A percentile compares a stretch with the other conserved stretches of the same genome.
These are phyloP conservation scores for Vulpes lagopus DNA, from an alignment of 2,113 vertebrate species.

Conservation along the genomic window DNA sequence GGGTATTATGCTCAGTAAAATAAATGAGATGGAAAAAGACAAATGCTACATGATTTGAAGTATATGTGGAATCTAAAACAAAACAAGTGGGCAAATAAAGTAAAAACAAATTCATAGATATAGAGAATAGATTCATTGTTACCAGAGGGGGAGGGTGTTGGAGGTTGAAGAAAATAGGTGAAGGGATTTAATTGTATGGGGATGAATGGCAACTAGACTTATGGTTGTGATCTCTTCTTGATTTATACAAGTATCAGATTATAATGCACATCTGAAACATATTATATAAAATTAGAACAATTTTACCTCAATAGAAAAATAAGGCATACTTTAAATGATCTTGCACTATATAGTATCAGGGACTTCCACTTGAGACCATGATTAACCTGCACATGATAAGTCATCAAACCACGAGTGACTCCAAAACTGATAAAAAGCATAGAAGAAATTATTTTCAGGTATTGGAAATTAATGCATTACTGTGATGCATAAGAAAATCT, in stretches of 20 bases:
- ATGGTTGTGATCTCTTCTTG: not conserved
- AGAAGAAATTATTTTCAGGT: not conserved
- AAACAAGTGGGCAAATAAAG: not conserved
- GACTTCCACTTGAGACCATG: not conserved
- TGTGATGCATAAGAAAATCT: not conserved
- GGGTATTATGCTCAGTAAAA: not conserved
- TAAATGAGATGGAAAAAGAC: not conserved
- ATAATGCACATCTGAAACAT: not conserved
- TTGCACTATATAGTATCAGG: not conserved
- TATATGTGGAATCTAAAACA: not conserved
- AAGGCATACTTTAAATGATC: not conserved
- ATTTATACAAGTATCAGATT: not conserved
- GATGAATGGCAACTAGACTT: not conserved
- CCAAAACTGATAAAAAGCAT: constrained; percentile 32
- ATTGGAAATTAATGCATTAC: not conserved
- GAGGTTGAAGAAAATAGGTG: not conserved
- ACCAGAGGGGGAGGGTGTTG: not conserved
- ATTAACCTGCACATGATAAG: not conserved
- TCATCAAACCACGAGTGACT: not conserved
- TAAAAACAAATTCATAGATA: not conserved
- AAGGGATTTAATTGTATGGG: not conserved
- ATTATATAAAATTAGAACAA: not conserved
- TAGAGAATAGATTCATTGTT: not conserved
- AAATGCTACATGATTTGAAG: not conserved
- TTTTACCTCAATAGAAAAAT: not conserved